phyloP scores from a whole-genome alignment of 2,797 vertebrate species.

The Naso thynnoides region DNA sequence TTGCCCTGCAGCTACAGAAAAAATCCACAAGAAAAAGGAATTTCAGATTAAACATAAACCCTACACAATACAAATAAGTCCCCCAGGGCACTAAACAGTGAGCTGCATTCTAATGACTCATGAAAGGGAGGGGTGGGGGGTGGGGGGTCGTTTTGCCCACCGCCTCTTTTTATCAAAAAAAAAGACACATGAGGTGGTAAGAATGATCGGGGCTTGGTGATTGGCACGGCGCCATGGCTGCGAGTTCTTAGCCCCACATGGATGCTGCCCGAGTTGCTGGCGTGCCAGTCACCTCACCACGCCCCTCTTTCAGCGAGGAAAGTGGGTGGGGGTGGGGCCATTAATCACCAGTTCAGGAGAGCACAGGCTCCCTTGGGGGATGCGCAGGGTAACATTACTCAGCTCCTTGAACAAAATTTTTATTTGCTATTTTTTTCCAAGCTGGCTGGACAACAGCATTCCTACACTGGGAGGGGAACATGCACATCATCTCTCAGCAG shows the following conservation, averaged over 20 bases:
- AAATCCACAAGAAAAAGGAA: slow-evolving; percentile 78
- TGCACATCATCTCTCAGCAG: slow-evolving; percentile 62
- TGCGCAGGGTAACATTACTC: slow-evolving; percentile 75
- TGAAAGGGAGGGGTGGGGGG: slow-evolving; percentile 65
- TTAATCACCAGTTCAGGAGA: slow-evolving; percentile 87
- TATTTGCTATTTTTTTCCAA: slow-evolving; percentile 76
- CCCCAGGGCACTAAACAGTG: slow-evolving; percentile 84
- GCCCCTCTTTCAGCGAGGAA: slow-evolving; percentile 64
- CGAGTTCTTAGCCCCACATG: slow-evolving; percentile 39
- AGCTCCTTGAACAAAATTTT: slow-evolving; percentile 74
- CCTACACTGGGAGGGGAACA: slow-evolving; percentile 81
- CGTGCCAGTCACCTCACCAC: slow-evolving; percentile 72
- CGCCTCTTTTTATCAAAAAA: slow-evolving; percentile 57
- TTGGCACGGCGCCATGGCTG: slow-evolving; percentile 64
- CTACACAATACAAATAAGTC: slow-evolving; percentile 88
- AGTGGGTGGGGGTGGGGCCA: slow-evolving; percentile 75
- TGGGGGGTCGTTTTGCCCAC: slow-evolving; percentile 50
- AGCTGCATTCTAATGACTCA: slow-evolving; percentile 85
- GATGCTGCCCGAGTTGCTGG: slow-evolving; percentile 65
- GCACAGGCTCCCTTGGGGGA: slow-evolving; percentile 69
- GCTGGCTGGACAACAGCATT: slow-evolving; percentile 83
- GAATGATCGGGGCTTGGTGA: slow-evolving; percentile 58
- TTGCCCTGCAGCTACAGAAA: slow-evolving; percentile 88
- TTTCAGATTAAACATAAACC: slow-evolving; percentile 90
- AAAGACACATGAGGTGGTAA: slow-evolving; percentile 55